Evolutionary conservation across 2,797 vertebrate species (phyloP), one percentile per base, ranked within the genome.

Genomic region (Tiaroga cobitis): DNA sequence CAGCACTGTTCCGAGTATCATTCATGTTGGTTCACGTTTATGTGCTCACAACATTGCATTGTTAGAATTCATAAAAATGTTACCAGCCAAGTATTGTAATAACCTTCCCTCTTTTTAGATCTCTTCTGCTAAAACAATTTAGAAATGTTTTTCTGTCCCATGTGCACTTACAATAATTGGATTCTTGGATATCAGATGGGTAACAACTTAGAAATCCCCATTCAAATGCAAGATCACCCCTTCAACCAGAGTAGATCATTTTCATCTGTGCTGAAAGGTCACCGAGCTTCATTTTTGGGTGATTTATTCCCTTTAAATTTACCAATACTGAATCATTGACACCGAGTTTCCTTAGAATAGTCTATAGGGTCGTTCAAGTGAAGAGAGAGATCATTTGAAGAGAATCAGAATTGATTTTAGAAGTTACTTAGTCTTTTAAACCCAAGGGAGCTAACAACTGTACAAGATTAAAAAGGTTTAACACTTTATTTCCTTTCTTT

Each of bases 141-240:
- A 7, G 41, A 61, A 26, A 80, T 85, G 51, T 70, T 61, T 63
- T 85, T 85, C 29, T 67, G 39, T 24, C 5, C 34, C 39, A 34
- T 68, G 29, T 72, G 34, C 16, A 37, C 68, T 51, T 37, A 34
- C 15, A 49, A 49, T 80, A 73, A 80, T 85, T 85, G 76, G 41
- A 85, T 70, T 80, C 65, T 68, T 79, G 51, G 21, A 61, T 46
- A 32, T 49, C 37, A 11, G 69, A n/a, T 41, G 26, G 61, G 39
- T 41, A 59, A 59, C 73, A 67, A 41, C 32, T 4, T 19, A 43
- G 73, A 84, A 68, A 56, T 43, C n/a, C 74, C 70, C 65, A 70
- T 70, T 79, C 3, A 26, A 34, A 46, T 78, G 63, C 65, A 24
- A 34, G 15, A 59, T 4, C 49, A 51, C 34, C 49, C n/a, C 65